A percentile compares a stretch with the other conserved stretches of the same genome.
Conservation (phyloP, 2,797 vertebrate species). For the Taeniopygia guttata region DNA sequence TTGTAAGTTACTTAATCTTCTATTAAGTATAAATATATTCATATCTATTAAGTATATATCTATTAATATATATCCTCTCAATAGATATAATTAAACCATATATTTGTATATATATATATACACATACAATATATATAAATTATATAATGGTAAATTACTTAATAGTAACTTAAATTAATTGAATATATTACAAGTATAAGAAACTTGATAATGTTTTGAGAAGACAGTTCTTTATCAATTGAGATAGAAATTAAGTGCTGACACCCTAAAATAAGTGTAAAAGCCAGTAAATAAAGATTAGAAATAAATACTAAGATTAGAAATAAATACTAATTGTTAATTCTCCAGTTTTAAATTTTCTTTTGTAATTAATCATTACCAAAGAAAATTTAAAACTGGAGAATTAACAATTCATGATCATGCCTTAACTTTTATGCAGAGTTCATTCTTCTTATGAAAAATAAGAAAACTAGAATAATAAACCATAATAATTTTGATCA, state of each 20-base stretch:
- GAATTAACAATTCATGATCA: not conserved
- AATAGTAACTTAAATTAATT: not conserved
- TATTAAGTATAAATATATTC: no score
- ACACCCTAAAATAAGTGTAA: not conserved
- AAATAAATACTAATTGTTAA: no score
- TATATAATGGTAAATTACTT: not conserved
- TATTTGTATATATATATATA: no score
- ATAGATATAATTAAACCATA: not conserved
- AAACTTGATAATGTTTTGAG: not conserved
- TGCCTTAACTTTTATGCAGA: not conserved
- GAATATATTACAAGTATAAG: not conserved
- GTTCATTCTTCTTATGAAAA: not conserved
- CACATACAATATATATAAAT: not conserved
- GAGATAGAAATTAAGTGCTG: not conserved
- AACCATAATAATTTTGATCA: not conserved
- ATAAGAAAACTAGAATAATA: not conserved
- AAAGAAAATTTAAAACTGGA: not conserved
- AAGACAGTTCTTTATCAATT: not conserved
- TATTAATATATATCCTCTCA: not conserved
- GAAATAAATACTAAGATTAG: no score
- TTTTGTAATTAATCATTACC: no score
- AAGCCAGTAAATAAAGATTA: not conserved
- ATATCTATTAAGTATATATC: no score
- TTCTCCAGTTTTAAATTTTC: no score
- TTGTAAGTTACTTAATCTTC: not conserved